Percentiles rank a stretch among this genome's conserved stretches.
phyloP scores from a whole-genome alignment of 2,888 invertebrate genomes.

The Diarsia brunnea region DNA sequence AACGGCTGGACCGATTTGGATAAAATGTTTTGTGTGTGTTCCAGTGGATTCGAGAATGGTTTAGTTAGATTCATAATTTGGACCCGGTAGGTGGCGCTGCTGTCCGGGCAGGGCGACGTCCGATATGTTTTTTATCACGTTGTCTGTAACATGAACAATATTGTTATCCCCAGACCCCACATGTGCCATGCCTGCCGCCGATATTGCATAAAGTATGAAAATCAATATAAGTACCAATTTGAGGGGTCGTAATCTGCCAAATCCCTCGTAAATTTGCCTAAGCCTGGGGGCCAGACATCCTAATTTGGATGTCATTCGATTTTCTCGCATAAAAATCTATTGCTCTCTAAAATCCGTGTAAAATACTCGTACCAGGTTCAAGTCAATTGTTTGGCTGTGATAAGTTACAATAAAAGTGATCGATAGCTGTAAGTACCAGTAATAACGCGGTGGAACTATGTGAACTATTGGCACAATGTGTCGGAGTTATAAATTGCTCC shows the following conservation, averaged over 20 bases:
- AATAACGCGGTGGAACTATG: slow-evolving; percentile 20
- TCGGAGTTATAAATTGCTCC: slow-evolving; percentile 37
- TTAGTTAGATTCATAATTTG: too few species aligned
- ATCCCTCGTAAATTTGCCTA: slow-evolving; percentile 59
- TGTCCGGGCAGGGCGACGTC: too few species aligned
- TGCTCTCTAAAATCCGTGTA: slow-evolving; percentile 31
- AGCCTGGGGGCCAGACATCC: slow-evolving; percentile 51
- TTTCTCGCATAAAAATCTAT: slow-evolving; percentile 51
- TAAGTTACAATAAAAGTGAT: neutral
- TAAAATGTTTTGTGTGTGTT: too few species aligned
- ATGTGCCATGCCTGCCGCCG: slow-evolving; percentile 11
- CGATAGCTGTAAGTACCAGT: slow-evolving; percentile 4
- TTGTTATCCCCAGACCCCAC: neutral
- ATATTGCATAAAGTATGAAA: slow-evolving; percentile 52
- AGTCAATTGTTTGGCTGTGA: neutral
- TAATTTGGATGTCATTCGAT: slow-evolving; percentile 58
- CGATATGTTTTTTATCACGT: neutral
- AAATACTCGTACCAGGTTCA: slow-evolving; percentile 5
- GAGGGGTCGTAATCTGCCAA: slow-evolving; percentile 55
- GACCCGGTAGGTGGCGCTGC: too few species aligned
- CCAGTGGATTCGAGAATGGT: too few species aligned
- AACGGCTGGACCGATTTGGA: too few species aligned
- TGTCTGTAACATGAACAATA: slow-evolving; percentile 7
- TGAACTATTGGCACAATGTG: slow-evolving; percentile 8
- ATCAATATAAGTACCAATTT: slow-evolving; percentile 55